Percentiles rank a stretch among this genome's conserved stretches.
These are phyloP conservation scores for Leptodirus hochenwartii DNA, from an alignment of 2,888 invertebrate species.

Conservation along the genomic window DNA sequence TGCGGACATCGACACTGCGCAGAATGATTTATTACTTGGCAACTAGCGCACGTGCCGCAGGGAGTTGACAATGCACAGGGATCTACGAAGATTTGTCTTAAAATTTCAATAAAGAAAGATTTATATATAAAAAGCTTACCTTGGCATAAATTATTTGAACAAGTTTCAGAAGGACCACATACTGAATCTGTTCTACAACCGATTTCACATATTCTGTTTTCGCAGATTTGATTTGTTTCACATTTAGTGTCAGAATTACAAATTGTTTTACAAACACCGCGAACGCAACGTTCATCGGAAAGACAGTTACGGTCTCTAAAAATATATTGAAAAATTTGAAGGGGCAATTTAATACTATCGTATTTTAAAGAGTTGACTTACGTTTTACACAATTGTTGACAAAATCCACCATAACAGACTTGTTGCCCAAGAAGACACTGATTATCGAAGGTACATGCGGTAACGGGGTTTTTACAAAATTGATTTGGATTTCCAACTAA, in stretches of 20 bases:
- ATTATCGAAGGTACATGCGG: slow-evolving; percentile 41
- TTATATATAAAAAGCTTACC: slow-evolving; percentile 29
- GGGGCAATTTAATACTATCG: background rate
- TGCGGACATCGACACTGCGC: slow-evolving; percentile 73
- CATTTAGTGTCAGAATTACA: slow-evolving; percentile 78
- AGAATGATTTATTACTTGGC: slow-evolving; percentile 66
- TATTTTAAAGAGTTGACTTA: slow-evolving; percentile 23
- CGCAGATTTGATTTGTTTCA: slow-evolving; percentile 65
- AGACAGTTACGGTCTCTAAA: slow-evolving; percentile 63
- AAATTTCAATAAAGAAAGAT: slow-evolving; percentile 3
- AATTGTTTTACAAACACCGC: slow-evolving; percentile 64
- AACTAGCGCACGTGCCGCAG: slow-evolving; percentile 72
- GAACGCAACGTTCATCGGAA: slow-evolving; percentile 70
- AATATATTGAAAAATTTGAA: slow-evolving; percentile 9
- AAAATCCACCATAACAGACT: slow-evolving; percentile 59
- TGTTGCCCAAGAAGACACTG: slow-evolving; percentile 56
- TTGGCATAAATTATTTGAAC: slow-evolving; percentile 65
- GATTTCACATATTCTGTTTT: slow-evolving; percentile 66
- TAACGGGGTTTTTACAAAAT: slow-evolving; percentile 50
- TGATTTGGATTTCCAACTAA: slow-evolving; percentile 57
- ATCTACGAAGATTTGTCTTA: slow-evolving; percentile 30
- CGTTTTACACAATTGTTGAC: slow-evolving; percentile 62
- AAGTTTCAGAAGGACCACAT: slow-evolving; percentile 58
- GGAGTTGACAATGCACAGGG: slow-evolving; percentile 51
- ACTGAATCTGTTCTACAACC: slow-evolving; percentile 74